Base-by-base conservation (phyloP, 2,888 invertebrate species). In the Xylota sylvarum region DNA sequence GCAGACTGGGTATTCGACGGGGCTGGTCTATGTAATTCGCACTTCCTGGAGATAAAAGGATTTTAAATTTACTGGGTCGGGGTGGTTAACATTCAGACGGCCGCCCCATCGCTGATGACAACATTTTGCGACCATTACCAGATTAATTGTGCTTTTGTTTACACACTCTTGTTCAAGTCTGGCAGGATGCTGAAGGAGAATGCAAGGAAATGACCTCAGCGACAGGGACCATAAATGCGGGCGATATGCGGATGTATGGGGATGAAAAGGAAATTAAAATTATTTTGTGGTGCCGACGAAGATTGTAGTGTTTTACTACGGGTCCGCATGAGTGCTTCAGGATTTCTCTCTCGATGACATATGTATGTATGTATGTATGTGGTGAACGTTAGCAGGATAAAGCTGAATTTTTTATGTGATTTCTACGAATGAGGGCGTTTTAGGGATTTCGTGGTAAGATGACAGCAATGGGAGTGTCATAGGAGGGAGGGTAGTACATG, bases 91-190 rank as follows among this genome's bases (percentile, higher is more conserved):
- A 62, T 35, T n/a, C 52, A 58, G 12, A 37, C 23, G n/a, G n/a
- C 23, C 1, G 23, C 64, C 65, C 58, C 64, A 37, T 56, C 64
- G 70, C 35, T 62, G 85, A 76, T 80, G 80, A 81, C 80, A 72
- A 67, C 72, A 81, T 80, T 77, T 76, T 56, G 52, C 30, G 76
- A 76, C 80, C 85, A 85, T 85, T 85, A 85, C 80, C 76, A 72
- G 65, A 85, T 85, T 85, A 85, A 85, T 85, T 81, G 85, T 80
- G 56, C 70, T 65, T 80, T 85, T 85, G 85, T 85, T 85, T 76
- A 81, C 85, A 81, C 85, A 85, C 72, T 77, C 52, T 76, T 72
- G 48, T 23, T 64, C 40, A 35, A 56, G 76, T 17, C 46, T 7
- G 30, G 5, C 1, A 7, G 30, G 43, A 30, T 7, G 65, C 14